A percentile compares a stretch with the other conserved stretches of the same genome.
phyloP scores from a whole-genome alignment of 2,113 vertebrate genomes.

The Scatophagus argus region DNA sequence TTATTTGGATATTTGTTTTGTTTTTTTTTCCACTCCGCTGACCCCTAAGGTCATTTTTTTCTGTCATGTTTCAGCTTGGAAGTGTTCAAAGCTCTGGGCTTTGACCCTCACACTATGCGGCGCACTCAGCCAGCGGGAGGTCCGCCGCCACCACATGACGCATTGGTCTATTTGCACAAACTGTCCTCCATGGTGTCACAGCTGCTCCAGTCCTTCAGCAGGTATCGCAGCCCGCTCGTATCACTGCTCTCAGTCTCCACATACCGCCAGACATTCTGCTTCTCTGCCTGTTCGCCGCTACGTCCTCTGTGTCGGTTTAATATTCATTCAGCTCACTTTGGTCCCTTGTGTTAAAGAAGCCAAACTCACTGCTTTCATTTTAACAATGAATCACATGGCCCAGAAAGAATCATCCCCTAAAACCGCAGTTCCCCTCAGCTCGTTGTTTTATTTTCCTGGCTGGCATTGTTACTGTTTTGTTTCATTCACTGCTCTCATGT shows the following conservation, averaged over 20 bases:
- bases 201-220: constrained; percentile 88
- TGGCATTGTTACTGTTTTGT: neutral
- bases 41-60: constrained; percentile 47
- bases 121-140: constrained; percentile 62
- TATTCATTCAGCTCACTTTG: neutral
- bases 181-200: constrained; percentile 87
- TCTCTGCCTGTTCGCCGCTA: neutral
- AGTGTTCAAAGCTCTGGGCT: constrained; percentile 81
- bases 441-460: neutral
- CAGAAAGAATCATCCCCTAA: neutral
- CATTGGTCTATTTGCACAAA: constrained; percentile 86
- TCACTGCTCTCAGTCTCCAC: neutral
- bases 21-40: constrained; percentile 20
- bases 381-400: neutral
- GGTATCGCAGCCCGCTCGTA: constrained; percentile 75
- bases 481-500: neutral
- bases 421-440: neutral
- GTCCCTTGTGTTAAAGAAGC: neutral
- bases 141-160: constrained; percentile 86
- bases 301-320: neutral
- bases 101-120: constrained; percentile 71
- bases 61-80: constrained; percentile 74
- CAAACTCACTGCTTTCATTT: neutral
- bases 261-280: neutral
- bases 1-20: constrained; percentile 26